Evolutionary conservation across 2,113 vertebrate genomes (phyloP).

Genomic region (Labeo rohita): DNA sequence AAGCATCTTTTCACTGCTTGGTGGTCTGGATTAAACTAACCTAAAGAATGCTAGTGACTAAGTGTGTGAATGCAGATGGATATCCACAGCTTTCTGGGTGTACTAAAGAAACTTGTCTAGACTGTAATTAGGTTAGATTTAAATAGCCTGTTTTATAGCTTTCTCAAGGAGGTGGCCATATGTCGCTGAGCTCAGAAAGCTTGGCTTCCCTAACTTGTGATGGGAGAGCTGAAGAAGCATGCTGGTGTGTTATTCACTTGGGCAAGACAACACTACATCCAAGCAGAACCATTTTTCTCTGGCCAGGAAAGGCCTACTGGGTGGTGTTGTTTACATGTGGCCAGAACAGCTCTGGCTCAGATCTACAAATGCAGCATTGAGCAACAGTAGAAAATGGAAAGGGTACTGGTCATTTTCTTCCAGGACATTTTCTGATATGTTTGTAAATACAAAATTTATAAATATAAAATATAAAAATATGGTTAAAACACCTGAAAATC

Average conservation of each 20-base stretch:
- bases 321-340: constrained; percentile 62
- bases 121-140: constrained; percentile 68
- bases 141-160: constrained; percentile 68
- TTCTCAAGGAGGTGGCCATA: constrained; percentile 62
- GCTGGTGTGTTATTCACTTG: constrained; percentile 45
- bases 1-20: constrained; percentile 31
- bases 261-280: constrained; percentile 64
- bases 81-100: constrained; percentile 57
- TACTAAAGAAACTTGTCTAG: constrained; percentile 66
- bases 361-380: constrained; percentile 55
- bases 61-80: constrained; percentile 56
- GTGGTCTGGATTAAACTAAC: constrained; percentile 44
- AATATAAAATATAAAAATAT: background rate
- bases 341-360: constrained; percentile 42
- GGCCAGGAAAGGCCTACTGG: constrained; percentile 63
- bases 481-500: background rate
- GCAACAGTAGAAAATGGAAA: background rate
- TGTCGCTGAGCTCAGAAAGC: constrained; percentile 64
- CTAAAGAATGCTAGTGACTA: constrained; percentile 32
- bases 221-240: constrained; percentile 42
- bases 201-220: constrained; percentile 64
- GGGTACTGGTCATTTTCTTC: background rate
- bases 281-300: constrained; percentile 66
- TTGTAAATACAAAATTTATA: too few species aligned
- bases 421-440: background rate